These are phyloP conservation scores for Calliopsis andreniformis DNA, from an alignment of 1,140 invertebrate species.

Conservation along the genomic window DNA sequence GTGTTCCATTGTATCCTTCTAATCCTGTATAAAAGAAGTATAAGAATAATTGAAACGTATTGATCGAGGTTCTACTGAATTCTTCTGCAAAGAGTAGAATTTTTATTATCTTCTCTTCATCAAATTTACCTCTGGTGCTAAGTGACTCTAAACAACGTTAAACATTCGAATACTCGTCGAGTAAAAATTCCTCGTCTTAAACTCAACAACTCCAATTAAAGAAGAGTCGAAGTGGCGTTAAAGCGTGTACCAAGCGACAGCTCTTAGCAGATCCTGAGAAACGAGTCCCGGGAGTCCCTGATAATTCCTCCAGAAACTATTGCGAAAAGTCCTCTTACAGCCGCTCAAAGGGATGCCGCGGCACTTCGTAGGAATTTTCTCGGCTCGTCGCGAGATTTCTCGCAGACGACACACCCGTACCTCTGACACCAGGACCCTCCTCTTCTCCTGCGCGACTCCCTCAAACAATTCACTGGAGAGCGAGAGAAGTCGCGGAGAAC, in stretches of 20 bases:
- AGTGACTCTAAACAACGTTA: not conserved
- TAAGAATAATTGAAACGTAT: no score
- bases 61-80: no score
- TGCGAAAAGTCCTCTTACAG: conserved; percentile 31
- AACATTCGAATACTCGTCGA: not conserved
- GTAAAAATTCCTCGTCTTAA: not conserved
- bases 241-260: conserved; percentile 2
- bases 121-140: no score
- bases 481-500: conserved; percentile 55
- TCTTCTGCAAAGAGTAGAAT: no score
- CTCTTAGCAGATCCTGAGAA: not conserved
- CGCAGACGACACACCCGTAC: conserved; percentile 48
- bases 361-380: conserved; percentile 56
- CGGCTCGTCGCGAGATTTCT: conserved; percentile 62
- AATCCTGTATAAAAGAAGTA: no score
- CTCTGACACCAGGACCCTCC: conserved; percentile 39
- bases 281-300: not conserved
- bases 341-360: conserved; percentile 43
- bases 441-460: conserved; percentile 44
- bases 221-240: not conserved
- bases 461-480: conserved; percentile 38
- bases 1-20: no score
- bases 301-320: conserved; percentile 43
- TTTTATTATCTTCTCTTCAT: no score
- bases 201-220: conserved; percentile 16